Percentiles rank a stretch among this genome's conserved stretches.
Evolutionary conservation across 92 coral and sea anemone genomes (phyloP).

Genomic region (Epizoanthus ramosus): DNA sequence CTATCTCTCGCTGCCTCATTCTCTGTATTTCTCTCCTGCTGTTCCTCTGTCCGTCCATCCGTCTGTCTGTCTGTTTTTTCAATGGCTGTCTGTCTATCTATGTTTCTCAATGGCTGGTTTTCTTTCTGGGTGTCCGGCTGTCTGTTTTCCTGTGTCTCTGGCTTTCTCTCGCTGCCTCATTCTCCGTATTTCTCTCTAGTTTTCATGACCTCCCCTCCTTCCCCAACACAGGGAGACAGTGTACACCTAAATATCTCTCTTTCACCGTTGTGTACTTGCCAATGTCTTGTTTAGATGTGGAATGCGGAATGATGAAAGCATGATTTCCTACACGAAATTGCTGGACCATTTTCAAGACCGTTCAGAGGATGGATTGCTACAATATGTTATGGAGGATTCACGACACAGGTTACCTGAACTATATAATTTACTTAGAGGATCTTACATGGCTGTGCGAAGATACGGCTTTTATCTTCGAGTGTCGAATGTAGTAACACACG

Average conservation of each 20-base stretch:
- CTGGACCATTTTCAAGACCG: slow-evolving; percentile 74
- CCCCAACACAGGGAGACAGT: no score
- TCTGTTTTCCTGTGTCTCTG: neutral
- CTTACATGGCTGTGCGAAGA: no score
- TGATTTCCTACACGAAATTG: slow-evolving; percentile 65
- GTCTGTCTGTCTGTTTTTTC: no score
- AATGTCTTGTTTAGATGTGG: slow-evolving; percentile 62
- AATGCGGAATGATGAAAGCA: slow-evolving; percentile 56
- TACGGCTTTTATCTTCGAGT: no score
- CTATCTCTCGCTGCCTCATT: neutral
- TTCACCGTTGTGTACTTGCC: neutral
- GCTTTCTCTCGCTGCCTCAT: neutral
- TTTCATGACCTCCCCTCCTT: neutral
- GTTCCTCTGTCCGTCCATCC: no score
- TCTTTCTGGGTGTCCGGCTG: neutral
- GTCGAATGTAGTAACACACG: no score
- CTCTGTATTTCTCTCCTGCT: neutral
- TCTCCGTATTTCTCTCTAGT: neutral
- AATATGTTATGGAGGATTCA: slow-evolving; percentile 67
- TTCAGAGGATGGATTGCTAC: slow-evolving; percentile 73
- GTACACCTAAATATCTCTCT: neutral
- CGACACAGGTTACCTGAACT: slow-evolving; percentile 64
- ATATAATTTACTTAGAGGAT: neutral
- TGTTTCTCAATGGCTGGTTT: neutral
- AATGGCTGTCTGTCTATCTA: neutral